These are phyloP conservation scores for Coenonympha arcania DNA, from an alignment of 2,888 invertebrate species.

Conservation along the genomic window DNA sequence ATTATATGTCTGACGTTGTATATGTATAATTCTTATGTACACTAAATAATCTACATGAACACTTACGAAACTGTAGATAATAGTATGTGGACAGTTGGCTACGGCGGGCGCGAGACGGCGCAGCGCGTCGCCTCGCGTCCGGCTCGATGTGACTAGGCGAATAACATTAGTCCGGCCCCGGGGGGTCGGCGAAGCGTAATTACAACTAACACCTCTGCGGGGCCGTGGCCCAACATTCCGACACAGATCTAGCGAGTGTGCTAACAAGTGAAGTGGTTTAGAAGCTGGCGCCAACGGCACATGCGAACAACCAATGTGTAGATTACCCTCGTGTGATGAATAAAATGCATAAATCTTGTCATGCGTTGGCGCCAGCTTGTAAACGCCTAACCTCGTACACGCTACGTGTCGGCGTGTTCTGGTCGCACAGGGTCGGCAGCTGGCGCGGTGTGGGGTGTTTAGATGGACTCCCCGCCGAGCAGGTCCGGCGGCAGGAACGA, in stretches of 20 bases:
- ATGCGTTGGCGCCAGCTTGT: neutral
- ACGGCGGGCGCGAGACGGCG: constrained; percentile 48
- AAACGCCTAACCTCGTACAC: too few relatives aligned
- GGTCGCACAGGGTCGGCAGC: constrained; percentile 9
- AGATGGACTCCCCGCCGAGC: constrained; percentile 90
- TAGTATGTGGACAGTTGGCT: constrained; percentile 65
- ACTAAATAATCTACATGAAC: constrained; percentile 68
- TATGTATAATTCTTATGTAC: constrained; percentile 66
- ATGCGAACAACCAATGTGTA: too few relatives aligned
- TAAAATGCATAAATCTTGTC: too few relatives aligned
- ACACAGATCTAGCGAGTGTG: too few relatives aligned
- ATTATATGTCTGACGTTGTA: constrained; percentile 53
- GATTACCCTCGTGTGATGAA: too few relatives aligned
- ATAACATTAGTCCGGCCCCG: constrained; percentile 54
- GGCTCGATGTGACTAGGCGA: constrained; percentile 66
- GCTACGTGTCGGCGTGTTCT: neutral
- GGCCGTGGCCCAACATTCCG: neutral
- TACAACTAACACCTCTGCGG: constrained; percentile 43
- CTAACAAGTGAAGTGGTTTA: too few relatives aligned
- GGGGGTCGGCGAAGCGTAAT: constrained; percentile 59
- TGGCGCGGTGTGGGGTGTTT: constrained; percentile 40
- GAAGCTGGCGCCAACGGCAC: too few relatives aligned
- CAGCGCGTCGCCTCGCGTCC: constrained; percentile 45
- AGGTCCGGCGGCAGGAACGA: constrained; percentile 91
- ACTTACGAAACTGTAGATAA: constrained; percentile 68